Evolutionary conservation across 2,113 vertebrate genomes (phyloP).

Genomic region (Dromiciops gliroides): DNA sequence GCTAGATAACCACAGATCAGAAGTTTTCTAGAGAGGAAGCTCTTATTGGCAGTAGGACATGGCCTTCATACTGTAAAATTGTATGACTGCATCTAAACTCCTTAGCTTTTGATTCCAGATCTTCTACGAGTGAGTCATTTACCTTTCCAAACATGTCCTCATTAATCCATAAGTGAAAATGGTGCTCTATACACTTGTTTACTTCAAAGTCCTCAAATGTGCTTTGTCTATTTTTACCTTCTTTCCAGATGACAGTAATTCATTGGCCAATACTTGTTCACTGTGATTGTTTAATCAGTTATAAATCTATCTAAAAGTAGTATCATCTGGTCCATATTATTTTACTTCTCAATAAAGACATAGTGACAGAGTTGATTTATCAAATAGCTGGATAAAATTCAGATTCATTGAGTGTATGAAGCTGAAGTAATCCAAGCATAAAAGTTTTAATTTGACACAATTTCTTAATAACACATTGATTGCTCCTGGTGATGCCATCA

Average conservation of each 20-base stretch:
- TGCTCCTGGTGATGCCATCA: not conserved
- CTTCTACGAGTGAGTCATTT: not conserved
- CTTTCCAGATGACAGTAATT: not conserved
- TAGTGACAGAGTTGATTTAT: not conserved
- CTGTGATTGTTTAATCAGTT: not conserved
- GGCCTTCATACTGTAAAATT: not conserved
- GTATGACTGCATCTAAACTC: not conserved
- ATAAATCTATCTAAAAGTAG: not conserved
- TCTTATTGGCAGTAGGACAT: not conserved
- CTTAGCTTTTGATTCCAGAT: not conserved
- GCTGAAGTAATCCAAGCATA: not conserved
- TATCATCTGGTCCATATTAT: not conserved
- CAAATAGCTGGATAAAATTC: not conserved
- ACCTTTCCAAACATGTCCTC: not conserved
- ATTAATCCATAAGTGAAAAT: not conserved
- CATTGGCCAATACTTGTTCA: not conserved
- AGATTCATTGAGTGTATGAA: not conserved
- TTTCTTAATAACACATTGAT: not conserved
- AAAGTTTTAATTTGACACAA: not conserved
- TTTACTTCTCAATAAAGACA: not conserved
- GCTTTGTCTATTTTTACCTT: not conserved
- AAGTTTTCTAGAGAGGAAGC: not conserved
- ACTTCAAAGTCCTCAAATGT: not conserved
- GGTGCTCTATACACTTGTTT: not conserved
- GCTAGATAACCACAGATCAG: not conserved